Base-by-base conservation (phyloP, 2,888 invertebrate genomes). In the Sturmia bella region DNA sequence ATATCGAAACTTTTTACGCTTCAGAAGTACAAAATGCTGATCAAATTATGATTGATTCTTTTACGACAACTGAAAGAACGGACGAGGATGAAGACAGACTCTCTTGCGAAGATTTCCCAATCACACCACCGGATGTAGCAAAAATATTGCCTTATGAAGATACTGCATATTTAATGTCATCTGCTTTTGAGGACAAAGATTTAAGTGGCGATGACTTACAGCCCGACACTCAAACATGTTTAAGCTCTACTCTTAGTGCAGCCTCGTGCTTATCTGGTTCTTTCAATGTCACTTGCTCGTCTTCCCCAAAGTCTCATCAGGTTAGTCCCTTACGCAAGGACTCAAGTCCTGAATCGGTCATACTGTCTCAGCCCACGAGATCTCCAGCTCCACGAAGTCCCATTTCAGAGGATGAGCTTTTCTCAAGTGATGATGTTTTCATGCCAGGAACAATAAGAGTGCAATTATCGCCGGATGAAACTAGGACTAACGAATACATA, bases 1-100 rank as follows among this genome's bases (percentile, higher is more conserved):
- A 94, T 89, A 94, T 96, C 5, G 95, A 96, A 89, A 95, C 95
- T 19, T 96, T 95, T 87, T 96, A 95, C 86, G 94, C 95, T 91
- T 94, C 93, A 43, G 95, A 95, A 87, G 94, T 94, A 0, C 95
- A 96, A 91, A 95, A 94, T 90, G 94, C 96, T 0, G 94, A 94
- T 82, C 95, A 95, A 88, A 96, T 96, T 0, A 93, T 93, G 50
- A 92, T 96, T 0, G 95, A 96, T 85, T 95, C 95, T 70, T 93
- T 89, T 15, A 93, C 94, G 61, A 93, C 93, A 41, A 94, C 94
- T 48, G 92, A 93, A 61, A 91, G 92, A 0, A 92, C 92, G 2
- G 93, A 93, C 74, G 92, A 95, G 0, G 91, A 92, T 54, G 93
- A 92, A 86, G 92, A 92, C 86, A 87, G 85, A 48, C 17, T 85